phyloP scores from a whole-genome alignment of 2,797 vertebrate species.

The Melanotaenia maccullochi region DNA sequence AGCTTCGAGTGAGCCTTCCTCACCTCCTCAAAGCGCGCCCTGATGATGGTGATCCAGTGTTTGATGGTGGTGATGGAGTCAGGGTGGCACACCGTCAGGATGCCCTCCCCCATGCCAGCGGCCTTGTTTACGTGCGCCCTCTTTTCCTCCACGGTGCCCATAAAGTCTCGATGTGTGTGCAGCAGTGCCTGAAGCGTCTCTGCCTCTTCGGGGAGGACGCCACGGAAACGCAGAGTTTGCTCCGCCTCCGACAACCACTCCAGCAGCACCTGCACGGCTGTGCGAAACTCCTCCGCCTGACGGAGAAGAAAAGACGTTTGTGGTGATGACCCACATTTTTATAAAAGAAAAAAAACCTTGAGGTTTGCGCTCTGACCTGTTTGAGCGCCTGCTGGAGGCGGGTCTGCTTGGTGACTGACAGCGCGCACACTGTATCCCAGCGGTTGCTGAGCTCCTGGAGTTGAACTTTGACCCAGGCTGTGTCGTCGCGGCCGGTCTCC shows the following conservation, averaged over 20 bases:
- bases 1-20: not conserved
- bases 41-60: conserved; percentile 99
- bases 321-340: no score
- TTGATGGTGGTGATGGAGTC: conserved; percentile 99
- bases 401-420: conserved; percentile 95
- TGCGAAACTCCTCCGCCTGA: conserved; percentile 97
- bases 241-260: conserved; percentile 99
- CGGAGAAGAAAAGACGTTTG: not conserved
- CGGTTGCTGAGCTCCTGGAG: conserved; percentile 97
- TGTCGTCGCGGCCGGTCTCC: conserved; percentile 94
- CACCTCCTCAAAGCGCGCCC: conserved; percentile 97
- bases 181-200: conserved; percentile 93
- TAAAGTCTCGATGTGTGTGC: conserved; percentile 92
- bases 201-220: conserved; percentile 93
- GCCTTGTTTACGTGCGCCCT: conserved; percentile 89
- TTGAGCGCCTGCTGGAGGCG: conserved; percentile 94
- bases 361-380: conserved; percentile 83
- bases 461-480: conserved; percentile 97
- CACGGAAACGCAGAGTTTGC: conserved; percentile 96
- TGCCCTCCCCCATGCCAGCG: conserved; percentile 92
- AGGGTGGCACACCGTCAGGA: conserved; percentile 91
- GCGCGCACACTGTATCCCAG: conserved; percentile 96
- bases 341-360: no score
- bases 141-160: conserved; percentile 97
- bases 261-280: conserved; percentile 90